Evolutionary conservation across 2,888 invertebrate species (phyloP).

Genomic region (Troides oblongomaculatus): DNA sequence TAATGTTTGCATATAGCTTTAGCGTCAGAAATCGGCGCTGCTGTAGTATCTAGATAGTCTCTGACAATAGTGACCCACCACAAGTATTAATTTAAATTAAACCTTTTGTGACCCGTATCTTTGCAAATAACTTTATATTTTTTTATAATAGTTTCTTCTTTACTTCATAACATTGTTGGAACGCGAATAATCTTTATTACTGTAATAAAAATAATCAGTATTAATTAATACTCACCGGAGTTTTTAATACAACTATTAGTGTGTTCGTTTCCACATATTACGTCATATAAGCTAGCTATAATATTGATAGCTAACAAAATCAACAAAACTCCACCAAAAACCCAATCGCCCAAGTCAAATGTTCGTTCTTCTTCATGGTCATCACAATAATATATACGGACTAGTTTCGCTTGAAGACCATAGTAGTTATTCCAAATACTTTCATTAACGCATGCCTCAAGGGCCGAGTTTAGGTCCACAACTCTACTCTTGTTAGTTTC

Average conservation of each 20-base stretch:
- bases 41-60: no score
- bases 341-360: conserved; percentile 13
- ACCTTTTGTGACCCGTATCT: no score
- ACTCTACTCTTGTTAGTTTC: background rate
- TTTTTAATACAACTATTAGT: background rate
- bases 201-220: no score
- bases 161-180: no score
- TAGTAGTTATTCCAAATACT: conserved; percentile 34
- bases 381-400: conserved; percentile 31
- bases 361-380: conserved; percentile 4
- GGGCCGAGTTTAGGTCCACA: conserved; percentile 33
- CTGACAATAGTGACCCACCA: no score
- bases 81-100: no score
- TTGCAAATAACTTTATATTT: no score
- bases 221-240: conserved; percentile 9
- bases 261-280: conserved; percentile 15
- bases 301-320: conserved; percentile 35
- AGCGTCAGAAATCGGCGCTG: no score
- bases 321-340: conserved; percentile 19
- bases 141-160: no score
- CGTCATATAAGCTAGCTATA: conserved; percentile 37
- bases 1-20: no score
- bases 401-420: conserved; percentile 36
- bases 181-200: no score
- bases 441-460: conserved; percentile 42